phyloP scores from a whole-genome alignment of 92 coral and sea anemone genomes.

The Epizoanthus illoricatus region DNA sequence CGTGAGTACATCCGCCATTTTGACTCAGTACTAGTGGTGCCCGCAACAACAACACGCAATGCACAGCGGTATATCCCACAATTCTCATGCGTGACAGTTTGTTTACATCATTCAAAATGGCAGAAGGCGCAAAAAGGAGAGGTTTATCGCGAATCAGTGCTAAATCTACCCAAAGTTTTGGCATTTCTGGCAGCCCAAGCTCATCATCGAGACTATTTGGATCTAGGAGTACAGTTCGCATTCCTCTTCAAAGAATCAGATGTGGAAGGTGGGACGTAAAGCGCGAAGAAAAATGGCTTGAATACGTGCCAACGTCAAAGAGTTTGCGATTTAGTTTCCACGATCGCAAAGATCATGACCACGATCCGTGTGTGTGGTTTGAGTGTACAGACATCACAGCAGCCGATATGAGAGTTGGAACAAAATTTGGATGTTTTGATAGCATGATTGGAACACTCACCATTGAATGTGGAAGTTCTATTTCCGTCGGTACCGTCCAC shows the following conservation, averaged over 20 bases:
- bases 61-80: conserved; percentile 38
- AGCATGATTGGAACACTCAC: conserved; percentile 85
- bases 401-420: conserved; percentile 81
- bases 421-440: conserved; percentile 91
- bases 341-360: conserved; percentile 70
- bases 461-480: conserved; percentile 68
- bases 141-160: conserved; percentile 20
- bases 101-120: conserved; percentile 72
- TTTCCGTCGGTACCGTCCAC: conserved; percentile 46
- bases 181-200: conserved; percentile 36
- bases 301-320: conserved; percentile 68
- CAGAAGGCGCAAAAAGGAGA: conserved; percentile 48
- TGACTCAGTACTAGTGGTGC: conserved; percentile 6
- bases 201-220: conserved; percentile 43
- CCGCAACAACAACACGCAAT: not conserved
- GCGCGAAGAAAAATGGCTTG: conserved; percentile 79
- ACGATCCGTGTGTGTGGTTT: conserved; percentile 58
- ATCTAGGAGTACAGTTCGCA: conserved; percentile 45
- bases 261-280: conserved; percentile 74
- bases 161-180: conserved; percentile 18
- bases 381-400: conserved; percentile 79
- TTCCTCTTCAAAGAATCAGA: conserved; percentile 81
- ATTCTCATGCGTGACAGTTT: conserved; percentile 44
- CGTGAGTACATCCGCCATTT: conserved; percentile 35
- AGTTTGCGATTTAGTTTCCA: conserved; percentile 57